phyloP scores from a whole-genome alignment of 2,888 invertebrate genomes.

The Stenurella melanura region DNA sequence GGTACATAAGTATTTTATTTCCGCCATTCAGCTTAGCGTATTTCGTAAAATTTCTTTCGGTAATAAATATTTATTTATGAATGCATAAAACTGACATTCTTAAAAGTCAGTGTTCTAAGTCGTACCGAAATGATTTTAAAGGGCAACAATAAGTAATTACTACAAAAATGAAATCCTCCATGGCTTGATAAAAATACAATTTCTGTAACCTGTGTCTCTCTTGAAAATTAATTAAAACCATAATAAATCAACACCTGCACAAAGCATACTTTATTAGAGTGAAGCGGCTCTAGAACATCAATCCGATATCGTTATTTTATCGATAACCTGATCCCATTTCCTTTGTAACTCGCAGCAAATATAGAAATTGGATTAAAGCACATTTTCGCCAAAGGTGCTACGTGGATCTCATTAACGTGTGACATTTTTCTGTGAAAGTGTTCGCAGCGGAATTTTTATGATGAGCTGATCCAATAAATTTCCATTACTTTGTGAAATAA shows the following conservation, averaged over 20 bases:
- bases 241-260: constrained; percentile 18
- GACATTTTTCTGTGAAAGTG: background rate
- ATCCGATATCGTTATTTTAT: constrained; percentile 13
- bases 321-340: constrained; percentile 2
- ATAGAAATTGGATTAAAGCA: constrained; percentile 18
- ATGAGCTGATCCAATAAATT: no score
- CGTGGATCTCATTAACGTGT: background rate
- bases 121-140: no score
- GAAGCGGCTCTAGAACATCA: background rate
- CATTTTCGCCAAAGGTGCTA: constrained; percentile 14
- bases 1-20: no score
- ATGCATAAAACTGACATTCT: no score
- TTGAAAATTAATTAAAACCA: constrained; percentile 17
- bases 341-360: constrained; percentile 16
- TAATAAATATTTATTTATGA: no score
- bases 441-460: background rate
- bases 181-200: background rate
- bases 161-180: background rate
- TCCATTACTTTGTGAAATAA: no score
- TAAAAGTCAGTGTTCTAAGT: no score
- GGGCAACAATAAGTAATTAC: background rate
- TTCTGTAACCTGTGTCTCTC: background rate
- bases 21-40: no score
- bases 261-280: background rate
- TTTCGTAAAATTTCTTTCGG: no score